A percentile compares a stretch with the other conserved stretches of the same genome.
Conservation (phyloP, 92 coral and sea anemone species). For the Muricea muricata region DNA sequence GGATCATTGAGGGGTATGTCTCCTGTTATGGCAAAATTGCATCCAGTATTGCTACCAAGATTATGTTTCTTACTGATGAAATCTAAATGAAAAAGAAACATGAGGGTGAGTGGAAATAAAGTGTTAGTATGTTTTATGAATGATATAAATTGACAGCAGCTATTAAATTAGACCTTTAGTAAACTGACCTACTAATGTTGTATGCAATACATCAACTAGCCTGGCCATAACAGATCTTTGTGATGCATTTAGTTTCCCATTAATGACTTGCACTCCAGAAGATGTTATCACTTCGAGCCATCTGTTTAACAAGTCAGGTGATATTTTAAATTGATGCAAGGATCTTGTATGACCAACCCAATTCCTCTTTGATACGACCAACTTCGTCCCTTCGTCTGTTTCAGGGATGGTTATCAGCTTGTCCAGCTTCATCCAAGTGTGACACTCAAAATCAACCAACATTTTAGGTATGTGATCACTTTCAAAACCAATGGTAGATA, state of each 20-base stretch:
- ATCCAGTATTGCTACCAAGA: too few species aligned
- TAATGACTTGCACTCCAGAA: not conserved
- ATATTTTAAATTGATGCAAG: slow-evolving; percentile 39
- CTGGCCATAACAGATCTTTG: slow-evolving; percentile 29
- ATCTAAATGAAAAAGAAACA: too few species aligned
- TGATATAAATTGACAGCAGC: too few species aligned
- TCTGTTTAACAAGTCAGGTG: slow-evolving; percentile 7
- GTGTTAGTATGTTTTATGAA: too few species aligned
- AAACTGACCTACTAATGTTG: not conserved
- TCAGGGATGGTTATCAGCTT: slow-evolving; percentile 9
- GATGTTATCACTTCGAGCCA: slow-evolving; percentile 37
- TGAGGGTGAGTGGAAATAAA: too few species aligned
- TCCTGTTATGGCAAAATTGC: too few species aligned
- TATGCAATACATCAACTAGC: slow-evolving; percentile 30
- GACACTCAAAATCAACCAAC: not conserved
- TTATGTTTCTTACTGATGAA: too few species aligned
- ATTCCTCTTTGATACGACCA: not conserved
- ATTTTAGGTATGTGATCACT: not conserved
- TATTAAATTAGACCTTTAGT: not conserved
- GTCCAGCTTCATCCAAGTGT: slow-evolving; percentile 4
- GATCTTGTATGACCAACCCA: slow-evolving; percentile 46
- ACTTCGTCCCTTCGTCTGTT: not conserved
- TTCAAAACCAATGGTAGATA: too few species aligned
- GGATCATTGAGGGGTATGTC: too few species aligned
- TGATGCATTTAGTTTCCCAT: not conserved